phyloP scores from a whole-genome alignment of 2,888 invertebrate species.

The Xestoiulus laeticollis region DNA sequence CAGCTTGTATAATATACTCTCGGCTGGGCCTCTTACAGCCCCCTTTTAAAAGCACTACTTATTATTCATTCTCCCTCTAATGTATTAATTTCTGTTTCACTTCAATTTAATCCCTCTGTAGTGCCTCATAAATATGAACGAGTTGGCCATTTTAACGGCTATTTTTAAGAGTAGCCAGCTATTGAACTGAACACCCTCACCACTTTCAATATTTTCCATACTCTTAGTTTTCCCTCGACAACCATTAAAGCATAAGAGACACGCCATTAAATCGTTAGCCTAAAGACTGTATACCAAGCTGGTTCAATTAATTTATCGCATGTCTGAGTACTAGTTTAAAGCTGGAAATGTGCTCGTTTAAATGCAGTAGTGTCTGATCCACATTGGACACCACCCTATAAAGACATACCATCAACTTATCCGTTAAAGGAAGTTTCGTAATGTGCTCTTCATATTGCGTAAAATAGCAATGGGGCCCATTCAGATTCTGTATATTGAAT shows the following conservation, averaged over 20 bases:
- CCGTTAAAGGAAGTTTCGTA: not conserved
- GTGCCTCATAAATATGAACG: conserved; percentile 21
- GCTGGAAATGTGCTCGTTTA: not conserved
- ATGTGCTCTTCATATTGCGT: not conserved
- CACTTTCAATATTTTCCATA: conserved; percentile 39
- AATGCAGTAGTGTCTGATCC: not conserved
- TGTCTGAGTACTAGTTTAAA: not conserved
- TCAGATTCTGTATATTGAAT: not conserved
- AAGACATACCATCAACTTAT: not conserved
- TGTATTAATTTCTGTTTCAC: conserved; percentile 39
- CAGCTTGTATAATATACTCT: not conserved
- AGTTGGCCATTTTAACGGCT: not conserved
- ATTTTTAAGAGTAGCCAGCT: not conserved
- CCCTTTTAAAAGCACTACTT: conserved; percentile 3
- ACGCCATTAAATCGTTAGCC: conserved; percentile 31
- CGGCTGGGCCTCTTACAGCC: not conserved
- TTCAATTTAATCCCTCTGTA: not conserved
- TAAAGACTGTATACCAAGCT: conserved; percentile 28
- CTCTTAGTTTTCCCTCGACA: not conserved
- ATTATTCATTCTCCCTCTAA: conserved; percentile 18
- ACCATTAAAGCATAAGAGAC: conserved; percentile 16
- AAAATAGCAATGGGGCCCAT: not conserved
- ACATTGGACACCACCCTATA: not conserved
- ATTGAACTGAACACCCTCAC: conserved; percentile 16
- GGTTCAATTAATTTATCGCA: conserved; percentile 27